Conservation (phyloP, 2,797 vertebrate genomes). For the Cossypha caffra region DNA sequence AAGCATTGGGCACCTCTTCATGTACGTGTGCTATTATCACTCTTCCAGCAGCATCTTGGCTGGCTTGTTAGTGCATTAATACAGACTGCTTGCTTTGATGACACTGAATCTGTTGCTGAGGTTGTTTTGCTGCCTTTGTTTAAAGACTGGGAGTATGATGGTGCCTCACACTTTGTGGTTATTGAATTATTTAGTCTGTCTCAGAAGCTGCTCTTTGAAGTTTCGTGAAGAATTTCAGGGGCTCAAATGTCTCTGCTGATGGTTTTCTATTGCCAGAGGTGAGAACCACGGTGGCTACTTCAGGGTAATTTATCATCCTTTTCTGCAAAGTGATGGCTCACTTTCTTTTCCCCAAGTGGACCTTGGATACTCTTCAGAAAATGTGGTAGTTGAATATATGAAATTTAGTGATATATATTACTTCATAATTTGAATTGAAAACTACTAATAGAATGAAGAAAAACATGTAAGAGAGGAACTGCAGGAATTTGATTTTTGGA, state of each 20-base stretch:
- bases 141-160: background rate
- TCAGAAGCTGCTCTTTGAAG: background rate
- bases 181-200: background rate
- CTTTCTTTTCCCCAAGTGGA: background rate
- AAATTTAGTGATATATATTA: background rate
- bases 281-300: background rate
- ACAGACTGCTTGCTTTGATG: background rate
- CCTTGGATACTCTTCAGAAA: background rate
- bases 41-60: background rate
- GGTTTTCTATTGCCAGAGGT: background rate
- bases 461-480: background rate
- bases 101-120: background rate
- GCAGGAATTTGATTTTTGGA: slow-evolving; percentile 1
- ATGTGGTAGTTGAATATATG: background rate
- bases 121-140: background rate
- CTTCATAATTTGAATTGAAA: background rate
- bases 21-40: fast-evolving
- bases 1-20: background rate
- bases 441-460: background rate
- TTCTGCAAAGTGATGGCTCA: background rate
- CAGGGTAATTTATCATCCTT: slow-evolving; percentile 25
- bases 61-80: background rate
- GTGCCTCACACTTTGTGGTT: background rate
- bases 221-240: background rate
- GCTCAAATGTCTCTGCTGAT: background rate